phyloP scores from a whole-genome alignment of 2,797 vertebrate species.

The Chelidonichthys spinosus region DNA sequence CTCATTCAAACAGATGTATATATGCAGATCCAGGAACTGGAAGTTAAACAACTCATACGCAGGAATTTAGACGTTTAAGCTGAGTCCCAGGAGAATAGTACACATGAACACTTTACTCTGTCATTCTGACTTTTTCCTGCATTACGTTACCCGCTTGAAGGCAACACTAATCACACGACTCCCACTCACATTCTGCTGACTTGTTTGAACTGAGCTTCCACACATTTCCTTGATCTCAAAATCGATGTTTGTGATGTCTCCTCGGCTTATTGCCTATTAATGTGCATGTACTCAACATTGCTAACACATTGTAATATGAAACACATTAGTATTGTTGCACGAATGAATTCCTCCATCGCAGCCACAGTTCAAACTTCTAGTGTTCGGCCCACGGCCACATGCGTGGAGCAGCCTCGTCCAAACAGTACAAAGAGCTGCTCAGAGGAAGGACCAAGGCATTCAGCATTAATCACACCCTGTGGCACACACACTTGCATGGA shows the following conservation, averaged over 20 bases:
- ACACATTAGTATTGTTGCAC: neutral
- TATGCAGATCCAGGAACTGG: slow-evolving; percentile 2
- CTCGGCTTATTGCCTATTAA: neutral
- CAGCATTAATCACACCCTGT: slow-evolving; percentile 63
- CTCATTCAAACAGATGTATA: slow-evolving; percentile 6
- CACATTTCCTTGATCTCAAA: neutral
- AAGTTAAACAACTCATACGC: neutral
- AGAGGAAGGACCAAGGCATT: slow-evolving; percentile 66
- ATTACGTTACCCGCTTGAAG: neutral
- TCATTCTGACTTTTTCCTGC: neutral
- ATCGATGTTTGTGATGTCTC: neutral
- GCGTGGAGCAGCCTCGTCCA: slow-evolving; percentile 49
- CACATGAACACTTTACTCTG: neutral
- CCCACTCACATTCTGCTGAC: slow-evolving; percentile 6
- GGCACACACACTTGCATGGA: slow-evolving; percentile 22
- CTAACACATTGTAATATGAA: slow-evolving; percentile 21
- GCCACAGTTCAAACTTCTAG: slow-evolving; percentile 9
- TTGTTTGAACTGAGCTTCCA: slow-evolving; percentile 5
- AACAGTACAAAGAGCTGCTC: slow-evolving; percentile 57
- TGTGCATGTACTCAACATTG: neutral
- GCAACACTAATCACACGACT: slow-evolving; percentile 6
- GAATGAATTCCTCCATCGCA: slow-evolving; percentile 22
- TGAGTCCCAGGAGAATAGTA: neutral
- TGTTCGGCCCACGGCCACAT: neutral
- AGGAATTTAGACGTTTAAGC: neutral